These are phyloP conservation scores for Cepaea hortensis DNA, from an alignment of 2,888 invertebrate species.

Conservation along the genomic window DNA sequence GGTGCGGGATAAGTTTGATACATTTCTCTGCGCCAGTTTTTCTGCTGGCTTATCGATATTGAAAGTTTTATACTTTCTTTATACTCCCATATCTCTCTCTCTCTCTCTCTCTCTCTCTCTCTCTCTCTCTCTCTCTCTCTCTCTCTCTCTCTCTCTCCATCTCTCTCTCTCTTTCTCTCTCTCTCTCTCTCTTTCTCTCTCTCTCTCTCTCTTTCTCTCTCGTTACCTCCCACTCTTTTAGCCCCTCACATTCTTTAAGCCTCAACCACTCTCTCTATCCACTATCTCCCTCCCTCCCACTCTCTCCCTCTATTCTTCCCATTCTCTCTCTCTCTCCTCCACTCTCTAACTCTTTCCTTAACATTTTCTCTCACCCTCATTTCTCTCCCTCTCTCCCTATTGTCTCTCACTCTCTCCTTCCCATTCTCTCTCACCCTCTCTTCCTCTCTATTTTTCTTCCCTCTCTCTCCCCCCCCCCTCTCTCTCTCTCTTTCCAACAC, in stretches of 20 bases:
- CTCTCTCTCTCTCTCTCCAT: background rate
- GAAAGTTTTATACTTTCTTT: too few species aligned
- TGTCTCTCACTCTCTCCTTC: conserved; percentile 16
- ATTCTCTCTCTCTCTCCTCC: background rate
- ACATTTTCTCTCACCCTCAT: background rate
- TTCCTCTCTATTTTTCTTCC: too few species aligned
- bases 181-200: too few species aligned
- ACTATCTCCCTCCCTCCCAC: background rate
- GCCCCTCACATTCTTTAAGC: too few species aligned
- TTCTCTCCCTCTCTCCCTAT: background rate
- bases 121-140: background rate
- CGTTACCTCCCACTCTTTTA: background rate
- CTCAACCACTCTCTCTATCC: background rate
- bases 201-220: too few species aligned
- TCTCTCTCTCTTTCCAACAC: background rate
- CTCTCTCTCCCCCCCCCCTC: background rate
- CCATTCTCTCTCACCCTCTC: background rate
- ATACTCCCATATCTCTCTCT: too few species aligned
- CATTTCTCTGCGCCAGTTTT: too few species aligned
- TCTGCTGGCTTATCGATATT: too few species aligned
- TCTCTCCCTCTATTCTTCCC: conserved; percentile 1
- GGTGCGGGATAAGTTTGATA: too few species aligned
- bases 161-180: too few species aligned
- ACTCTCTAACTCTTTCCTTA: background rate
- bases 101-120: conserved; percentile 1